phyloP scores from a whole-genome alignment of 2,797 vertebrate genomes.

The Galago senegalensis region DNA sequence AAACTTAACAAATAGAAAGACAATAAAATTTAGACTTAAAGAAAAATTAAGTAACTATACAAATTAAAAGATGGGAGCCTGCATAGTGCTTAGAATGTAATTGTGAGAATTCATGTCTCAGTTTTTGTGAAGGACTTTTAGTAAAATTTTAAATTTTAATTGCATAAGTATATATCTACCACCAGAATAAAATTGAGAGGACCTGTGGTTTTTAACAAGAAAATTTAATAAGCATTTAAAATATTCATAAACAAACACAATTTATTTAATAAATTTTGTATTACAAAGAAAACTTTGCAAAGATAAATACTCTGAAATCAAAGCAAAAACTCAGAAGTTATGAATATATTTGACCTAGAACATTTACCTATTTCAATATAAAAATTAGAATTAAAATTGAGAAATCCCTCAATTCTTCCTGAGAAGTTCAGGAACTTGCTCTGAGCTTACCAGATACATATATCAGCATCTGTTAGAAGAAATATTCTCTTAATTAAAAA shows the following conservation, averaged over 20 bases:
- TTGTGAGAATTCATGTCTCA: background rate
- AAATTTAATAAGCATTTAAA: background rate
- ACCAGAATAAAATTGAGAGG: background rate
- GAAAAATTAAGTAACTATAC: background rate
- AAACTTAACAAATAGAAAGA: background rate
- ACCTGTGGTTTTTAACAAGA: background rate
- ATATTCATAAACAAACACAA: background rate
- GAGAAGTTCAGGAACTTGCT: background rate
- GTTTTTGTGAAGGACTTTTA: background rate
- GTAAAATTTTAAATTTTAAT: background rate
- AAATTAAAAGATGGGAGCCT: background rate
- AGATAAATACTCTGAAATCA: background rate
- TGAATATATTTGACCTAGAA: background rate
- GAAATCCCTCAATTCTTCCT: background rate
- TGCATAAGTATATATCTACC: background rate
- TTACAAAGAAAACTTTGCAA: background rate
- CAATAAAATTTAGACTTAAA: background rate
- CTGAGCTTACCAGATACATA: background rate
- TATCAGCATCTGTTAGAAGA: background rate
- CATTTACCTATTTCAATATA: background rate
- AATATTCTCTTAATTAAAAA: background rate
- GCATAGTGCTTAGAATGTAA: background rate
- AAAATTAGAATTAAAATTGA: background rate
- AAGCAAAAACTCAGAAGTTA: background rate
- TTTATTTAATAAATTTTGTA: conserved; percentile 5